Percentiles rank a stretch among this genome's conserved stretches.
Evolutionary conservation across 2,113 vertebrate genomes (phyloP).

Genomic region (Cebus imitator): DNA sequence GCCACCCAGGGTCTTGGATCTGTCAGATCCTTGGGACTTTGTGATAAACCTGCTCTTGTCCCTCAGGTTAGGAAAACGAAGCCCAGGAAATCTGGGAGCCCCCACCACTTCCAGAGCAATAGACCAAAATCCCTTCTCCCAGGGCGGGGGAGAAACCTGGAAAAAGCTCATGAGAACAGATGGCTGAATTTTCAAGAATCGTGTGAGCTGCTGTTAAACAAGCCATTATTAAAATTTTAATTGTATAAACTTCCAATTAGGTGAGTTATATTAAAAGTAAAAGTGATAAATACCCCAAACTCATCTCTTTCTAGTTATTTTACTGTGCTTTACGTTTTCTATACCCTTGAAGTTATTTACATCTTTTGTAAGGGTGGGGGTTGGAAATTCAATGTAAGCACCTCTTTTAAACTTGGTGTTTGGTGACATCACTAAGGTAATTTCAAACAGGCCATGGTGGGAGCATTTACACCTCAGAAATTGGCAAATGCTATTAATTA

Average conservation of each 20-base stretch:
- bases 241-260: not conserved
- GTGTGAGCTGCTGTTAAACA: not conserved
- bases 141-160: no score
- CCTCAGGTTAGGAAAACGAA: not conserved
- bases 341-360: not conserved
- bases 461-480: not conserved
- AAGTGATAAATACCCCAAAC: not conserved
- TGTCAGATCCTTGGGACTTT: not conserved
- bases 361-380: not conserved
- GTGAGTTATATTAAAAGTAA: not conserved
- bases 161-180: not conserved
- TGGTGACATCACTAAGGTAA: not conserved
- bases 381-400: no score
- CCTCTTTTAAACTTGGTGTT: not conserved
- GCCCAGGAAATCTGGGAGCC: no score
- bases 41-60: no score
- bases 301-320: not conserved
- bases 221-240: not conserved
- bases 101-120: accelerated
- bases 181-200: not conserved
- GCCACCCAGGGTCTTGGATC: not conserved
- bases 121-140: not conserved
- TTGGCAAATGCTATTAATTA: not conserved
- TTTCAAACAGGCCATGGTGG: not conserved
- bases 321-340: not conserved